These are phyloP conservation scores for Psylliodes chrysocephalus DNA, from an alignment of 2,888 invertebrate genomes.

Conservation along the genomic window DNA sequence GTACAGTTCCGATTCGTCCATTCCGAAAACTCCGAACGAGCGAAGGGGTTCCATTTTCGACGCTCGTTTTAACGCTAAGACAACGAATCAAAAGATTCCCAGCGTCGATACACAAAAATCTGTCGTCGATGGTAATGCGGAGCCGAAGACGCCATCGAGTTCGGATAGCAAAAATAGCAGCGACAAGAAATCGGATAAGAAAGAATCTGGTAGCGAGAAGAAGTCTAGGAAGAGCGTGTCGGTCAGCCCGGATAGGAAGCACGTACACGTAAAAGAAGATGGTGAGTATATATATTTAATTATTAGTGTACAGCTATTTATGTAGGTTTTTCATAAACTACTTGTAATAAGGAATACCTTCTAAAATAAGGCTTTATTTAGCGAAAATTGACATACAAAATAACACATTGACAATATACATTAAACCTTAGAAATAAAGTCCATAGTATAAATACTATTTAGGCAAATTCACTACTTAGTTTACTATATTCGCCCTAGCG, in stretches of 20 bases:
- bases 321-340: too few species aligned
- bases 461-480: too few species aligned
- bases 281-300: too few species aligned
- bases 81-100: constrained; percentile 58
- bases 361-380: too few species aligned
- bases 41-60: constrained; percentile 55
- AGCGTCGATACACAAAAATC: constrained; percentile 57
- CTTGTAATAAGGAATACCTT: too few species aligned
- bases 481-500: too few species aligned
- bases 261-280: constrained; percentile 59
- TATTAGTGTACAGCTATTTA: too few species aligned
- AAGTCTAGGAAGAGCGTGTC: constrained; percentile 58
- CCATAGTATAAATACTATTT: too few species aligned
- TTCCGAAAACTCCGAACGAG: constrained; percentile 45
- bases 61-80: constrained; percentile 48
- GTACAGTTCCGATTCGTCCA: constrained; percentile 39
- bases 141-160: constrained; percentile 57
- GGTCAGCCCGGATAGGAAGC: constrained; percentile 61
- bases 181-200: constrained; percentile 45
- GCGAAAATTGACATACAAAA: too few species aligned
- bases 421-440: too few species aligned
- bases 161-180: constrained; percentile 49
- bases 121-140: constrained; percentile 48
- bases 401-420: too few species aligned
- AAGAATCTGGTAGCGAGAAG: constrained; percentile 39